A percentile compares a stretch with the other conserved stretches of the same genome.
Conservation (phyloP, 2,797 vertebrate species). For the Rhinella marina region DNA sequence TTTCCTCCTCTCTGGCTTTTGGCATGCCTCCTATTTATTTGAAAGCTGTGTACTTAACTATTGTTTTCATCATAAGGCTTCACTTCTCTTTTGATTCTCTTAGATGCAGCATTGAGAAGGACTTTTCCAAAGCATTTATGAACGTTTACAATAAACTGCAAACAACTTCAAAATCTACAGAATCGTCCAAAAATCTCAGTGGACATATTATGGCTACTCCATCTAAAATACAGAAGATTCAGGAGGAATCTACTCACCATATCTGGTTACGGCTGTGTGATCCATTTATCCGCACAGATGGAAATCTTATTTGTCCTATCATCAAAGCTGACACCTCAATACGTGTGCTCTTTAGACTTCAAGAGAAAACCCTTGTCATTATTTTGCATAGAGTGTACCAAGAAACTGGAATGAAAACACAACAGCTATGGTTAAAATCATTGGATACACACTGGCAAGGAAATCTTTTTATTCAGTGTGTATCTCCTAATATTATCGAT, state of each 20-base stretch:
- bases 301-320: slow-evolving; percentile 24
- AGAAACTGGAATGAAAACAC: background rate
- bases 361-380: background rate
- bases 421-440: background rate
- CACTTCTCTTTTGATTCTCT: background rate
- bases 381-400: background rate
- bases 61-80: background rate
- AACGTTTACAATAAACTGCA: background rate
- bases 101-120: background rate
- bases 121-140: too few species aligned
- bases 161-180: background rate
- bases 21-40: background rate
- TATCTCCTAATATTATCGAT: background rate
- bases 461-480: slow-evolving; percentile 25
- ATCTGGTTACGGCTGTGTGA: slow-evolving; percentile 11
- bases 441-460: background rate
- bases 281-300: slow-evolving; percentile 15
- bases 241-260: too few species aligned
- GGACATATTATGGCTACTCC: background rate
- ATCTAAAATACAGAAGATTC: background rate
- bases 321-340: slow-evolving; percentile 27
- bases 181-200: background rate
- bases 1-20: background rate
- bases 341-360: slow-evolving; percentile 6
- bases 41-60: background rate